A percentile compares a stretch with the other conserved stretches of the same genome.
Evolutionary conservation across 2,888 invertebrate genomes (phyloP).

Genomic region (Dryococelus australis): DNA sequence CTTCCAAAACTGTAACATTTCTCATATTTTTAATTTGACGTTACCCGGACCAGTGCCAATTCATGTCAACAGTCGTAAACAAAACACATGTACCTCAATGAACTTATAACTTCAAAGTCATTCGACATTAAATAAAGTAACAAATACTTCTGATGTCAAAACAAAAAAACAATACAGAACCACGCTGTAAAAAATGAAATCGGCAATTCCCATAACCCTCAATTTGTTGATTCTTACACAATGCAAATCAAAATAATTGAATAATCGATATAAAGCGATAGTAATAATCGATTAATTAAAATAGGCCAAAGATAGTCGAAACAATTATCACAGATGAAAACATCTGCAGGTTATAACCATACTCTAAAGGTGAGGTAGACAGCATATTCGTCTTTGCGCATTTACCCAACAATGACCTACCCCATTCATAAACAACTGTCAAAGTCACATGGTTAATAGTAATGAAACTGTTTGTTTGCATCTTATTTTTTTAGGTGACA

Average conservation of each 20-base stretch:
- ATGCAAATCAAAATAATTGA: not conserved
- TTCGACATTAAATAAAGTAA: not conserved
- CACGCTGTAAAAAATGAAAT: not conserved
- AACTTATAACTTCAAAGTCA: not conserved
- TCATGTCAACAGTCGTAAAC: not conserved
- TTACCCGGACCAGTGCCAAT: slow-evolving; percentile 38
- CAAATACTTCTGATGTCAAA: not conserved
- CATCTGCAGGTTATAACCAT: too few species aligned
- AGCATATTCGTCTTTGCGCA: too few species aligned
- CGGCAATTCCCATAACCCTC: not conserved
- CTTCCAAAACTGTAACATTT: slow-evolving; percentile 82
- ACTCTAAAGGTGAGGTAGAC: too few species aligned
- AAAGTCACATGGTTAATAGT: too few species aligned
- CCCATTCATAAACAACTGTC: too few species aligned
- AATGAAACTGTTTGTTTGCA: too few species aligned
- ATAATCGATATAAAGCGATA: not conserved
- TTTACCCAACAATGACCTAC: too few species aligned
- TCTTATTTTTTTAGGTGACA: too few species aligned
- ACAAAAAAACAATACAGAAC: not conserved
- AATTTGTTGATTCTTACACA: not conserved
- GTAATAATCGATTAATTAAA: too few species aligned
- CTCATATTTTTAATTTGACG: slow-evolving; percentile 53
- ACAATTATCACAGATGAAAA: too few species aligned
- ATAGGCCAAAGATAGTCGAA: too few species aligned
- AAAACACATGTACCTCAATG: not conserved